Evolutionary conservation across 2,113 vertebrate genomes (phyloP).

Genomic region (Ancistrus triradiatus): DNA sequence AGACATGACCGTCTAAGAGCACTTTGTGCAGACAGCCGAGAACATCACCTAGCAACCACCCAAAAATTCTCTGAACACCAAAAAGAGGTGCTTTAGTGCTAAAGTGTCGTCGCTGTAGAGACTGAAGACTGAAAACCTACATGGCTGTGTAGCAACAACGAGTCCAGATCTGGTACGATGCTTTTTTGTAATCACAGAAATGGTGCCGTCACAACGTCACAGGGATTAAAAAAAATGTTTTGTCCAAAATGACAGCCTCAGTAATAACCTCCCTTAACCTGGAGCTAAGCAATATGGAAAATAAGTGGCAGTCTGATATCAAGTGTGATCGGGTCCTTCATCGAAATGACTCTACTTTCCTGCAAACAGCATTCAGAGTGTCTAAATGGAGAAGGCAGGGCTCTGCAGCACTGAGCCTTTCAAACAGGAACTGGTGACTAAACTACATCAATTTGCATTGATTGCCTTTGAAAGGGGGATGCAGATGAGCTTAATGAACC

Average conservation of each 20-base stretch:
- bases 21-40: conserved; percentile 13
- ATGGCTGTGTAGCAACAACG: conserved; percentile 13
- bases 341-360: conserved; percentile 1
- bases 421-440: conserved; percentile 66
- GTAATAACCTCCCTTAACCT: neutral
- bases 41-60: conserved; percentile 42
- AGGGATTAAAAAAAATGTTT: conserved; percentile 4
- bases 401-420: conserved; percentile 4
- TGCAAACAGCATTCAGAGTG: neutral
- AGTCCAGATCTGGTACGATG: conserved; percentile 1
- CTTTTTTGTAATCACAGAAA: too few species aligned
- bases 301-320: neutral
- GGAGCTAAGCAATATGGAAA: neutral
- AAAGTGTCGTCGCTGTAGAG: conserved; percentile 22
- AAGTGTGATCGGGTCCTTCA: neutral
- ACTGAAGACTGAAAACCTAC: conserved; percentile 22
- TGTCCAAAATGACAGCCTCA: conserved; percentile 7
- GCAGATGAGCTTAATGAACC: conserved; percentile 72
- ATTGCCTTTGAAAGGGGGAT: conserved; percentile 70
- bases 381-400: neutral
- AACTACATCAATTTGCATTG: conserved; percentile 69
- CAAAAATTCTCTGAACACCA: conserved; percentile 39
- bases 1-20: conserved; percentile 25
- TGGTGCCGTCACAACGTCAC: too few species aligned
- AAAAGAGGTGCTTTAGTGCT: conserved; percentile 32